These are phyloP conservation scores for Cheilosia soror DNA, from an alignment of 2,888 invertebrate species.

Conservation along the genomic window DNA sequence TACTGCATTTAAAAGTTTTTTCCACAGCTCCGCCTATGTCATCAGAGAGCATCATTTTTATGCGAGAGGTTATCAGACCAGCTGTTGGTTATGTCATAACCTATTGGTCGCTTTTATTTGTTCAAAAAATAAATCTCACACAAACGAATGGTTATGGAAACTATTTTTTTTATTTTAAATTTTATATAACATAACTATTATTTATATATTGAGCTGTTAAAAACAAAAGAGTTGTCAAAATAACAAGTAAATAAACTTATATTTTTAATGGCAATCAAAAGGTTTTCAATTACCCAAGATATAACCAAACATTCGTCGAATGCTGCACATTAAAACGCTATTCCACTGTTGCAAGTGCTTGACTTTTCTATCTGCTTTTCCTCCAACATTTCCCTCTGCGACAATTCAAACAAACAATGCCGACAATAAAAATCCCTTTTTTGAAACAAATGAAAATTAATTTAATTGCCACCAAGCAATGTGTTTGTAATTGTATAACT, in stretches of 20 bases:
- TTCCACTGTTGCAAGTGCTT: constrained; percentile 65
- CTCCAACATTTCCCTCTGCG: constrained; percentile 6
- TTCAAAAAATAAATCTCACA: no score
- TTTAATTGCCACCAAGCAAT: constrained; percentile 73
- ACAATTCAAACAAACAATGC: constrained; percentile 50
- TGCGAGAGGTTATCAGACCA: no score
- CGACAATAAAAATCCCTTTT: constrained; percentile 61
- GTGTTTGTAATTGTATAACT: constrained; percentile 62
- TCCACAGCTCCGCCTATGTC: no score
- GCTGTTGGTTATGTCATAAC: no score
- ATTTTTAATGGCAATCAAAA: not conserved
- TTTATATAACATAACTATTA: no score
- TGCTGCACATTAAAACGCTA: constrained; percentile 37
- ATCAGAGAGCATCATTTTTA: no score
- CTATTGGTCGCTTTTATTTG: no score
- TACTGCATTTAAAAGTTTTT: no score
- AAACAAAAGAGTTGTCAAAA: not conserved
- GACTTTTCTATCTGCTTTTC: constrained; percentile 1
- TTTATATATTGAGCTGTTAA: no score
- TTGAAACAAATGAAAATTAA: constrained; percentile 68
- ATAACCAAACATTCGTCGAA: constrained; percentile 22
- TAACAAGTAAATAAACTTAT: no score
- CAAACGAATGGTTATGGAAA: no score
- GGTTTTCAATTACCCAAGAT: constrained; percentile 35
- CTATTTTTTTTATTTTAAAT: no score